Conservation (phyloP, 2,888 invertebrate species). For the Drosophila sordidapex region DNA sequence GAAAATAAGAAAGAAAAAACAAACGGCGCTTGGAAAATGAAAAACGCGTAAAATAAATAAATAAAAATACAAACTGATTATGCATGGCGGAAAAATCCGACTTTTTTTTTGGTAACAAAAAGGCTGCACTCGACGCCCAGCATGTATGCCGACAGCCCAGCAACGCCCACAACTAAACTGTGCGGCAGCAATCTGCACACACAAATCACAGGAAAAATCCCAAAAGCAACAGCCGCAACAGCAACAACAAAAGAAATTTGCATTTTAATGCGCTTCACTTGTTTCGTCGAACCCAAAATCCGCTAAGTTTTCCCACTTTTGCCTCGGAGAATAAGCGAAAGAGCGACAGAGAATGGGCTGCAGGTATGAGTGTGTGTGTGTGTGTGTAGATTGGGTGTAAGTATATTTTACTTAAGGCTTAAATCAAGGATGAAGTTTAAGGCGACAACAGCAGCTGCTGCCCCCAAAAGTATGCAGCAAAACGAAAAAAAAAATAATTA, state of each 20-base stretch:
- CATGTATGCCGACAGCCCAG: constrained; percentile 43
- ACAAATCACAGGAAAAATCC: constrained; percentile 67
- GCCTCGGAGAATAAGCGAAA: constrained; percentile 12
- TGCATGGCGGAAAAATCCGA: constrained; percentile 77
- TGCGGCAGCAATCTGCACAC: constrained; percentile 50
- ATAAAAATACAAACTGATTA: constrained; percentile 79
- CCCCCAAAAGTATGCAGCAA: constrained; percentile 30
- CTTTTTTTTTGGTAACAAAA: constrained; percentile 40
- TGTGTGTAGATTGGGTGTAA: constrained; percentile 12
- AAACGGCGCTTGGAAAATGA: constrained; percentile 61
- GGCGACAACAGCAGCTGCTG: constrained; percentile 32
- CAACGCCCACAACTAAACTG: constrained; percentile 77
- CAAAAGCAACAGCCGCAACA: constrained; percentile 26
- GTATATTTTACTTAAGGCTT: constrained; percentile 41
- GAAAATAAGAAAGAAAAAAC: constrained; percentile 33
- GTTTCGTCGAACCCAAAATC: constrained; percentile 59
- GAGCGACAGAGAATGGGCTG: constrained; percentile 1
- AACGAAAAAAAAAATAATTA: background rate
- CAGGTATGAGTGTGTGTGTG: constrained; percentile 1
- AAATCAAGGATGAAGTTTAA: constrained; percentile 36
- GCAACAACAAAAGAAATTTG: constrained; percentile 63
- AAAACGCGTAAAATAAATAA: constrained; percentile 80
- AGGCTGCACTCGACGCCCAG: constrained; percentile 44
- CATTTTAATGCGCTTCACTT: constrained; percentile 81
- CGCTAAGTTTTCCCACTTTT: constrained; percentile 43